Evolutionary conservation across 2,888 invertebrate genomes (phyloP), one percentile per base, ranked within the genome.

Genomic region (Leucophora obtusa): DNA sequence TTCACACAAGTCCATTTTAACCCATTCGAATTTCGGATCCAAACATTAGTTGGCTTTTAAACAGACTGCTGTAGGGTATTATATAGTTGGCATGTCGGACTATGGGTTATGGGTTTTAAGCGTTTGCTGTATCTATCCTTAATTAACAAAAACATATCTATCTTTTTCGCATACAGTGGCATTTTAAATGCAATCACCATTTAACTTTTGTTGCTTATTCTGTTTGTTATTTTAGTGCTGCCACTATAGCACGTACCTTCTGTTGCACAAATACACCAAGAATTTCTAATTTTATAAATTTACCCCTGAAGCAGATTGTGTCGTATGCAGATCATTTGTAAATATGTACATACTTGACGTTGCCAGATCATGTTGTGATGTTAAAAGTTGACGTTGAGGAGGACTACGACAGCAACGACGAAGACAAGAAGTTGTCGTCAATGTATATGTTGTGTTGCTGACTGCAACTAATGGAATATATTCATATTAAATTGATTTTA

Each of bases 401-500:
- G 53, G 24, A 56, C 21, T 54, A 35, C 33, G 63, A 66, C 24
- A 63, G 72, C 69, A 71, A 65, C 58, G 58, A 60, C 70, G 35
- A 59, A 65, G 53, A 54, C 18, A 53, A 65, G 62, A 77, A 81
- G 73, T 81, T 81, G 82, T 78, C 79, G 82, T 79, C 71, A 65
- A 76, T 70, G 47, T 75, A 71, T 24, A 70, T 60, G 14, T 66
- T 58, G 8, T 60, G 68, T 70, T 68, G 56, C 50, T 66, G 82
- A 74, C 86, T 85, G 85, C 86, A 86, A 88, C 88, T 88, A 88
- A 88, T 88, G 88, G 88, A 88, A 88, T 87, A 86, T 81, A 74
- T 87, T 86, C 87, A 86, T 87, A 88, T 88, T 88, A 87, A 87
- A 87, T 87, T 87, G 87, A 87, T 88, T 87, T 86, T 87, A 87